phyloP scores from a whole-genome alignment of 2,888 invertebrate genomes.

The Xanthostigma xanthostigma region DNA sequence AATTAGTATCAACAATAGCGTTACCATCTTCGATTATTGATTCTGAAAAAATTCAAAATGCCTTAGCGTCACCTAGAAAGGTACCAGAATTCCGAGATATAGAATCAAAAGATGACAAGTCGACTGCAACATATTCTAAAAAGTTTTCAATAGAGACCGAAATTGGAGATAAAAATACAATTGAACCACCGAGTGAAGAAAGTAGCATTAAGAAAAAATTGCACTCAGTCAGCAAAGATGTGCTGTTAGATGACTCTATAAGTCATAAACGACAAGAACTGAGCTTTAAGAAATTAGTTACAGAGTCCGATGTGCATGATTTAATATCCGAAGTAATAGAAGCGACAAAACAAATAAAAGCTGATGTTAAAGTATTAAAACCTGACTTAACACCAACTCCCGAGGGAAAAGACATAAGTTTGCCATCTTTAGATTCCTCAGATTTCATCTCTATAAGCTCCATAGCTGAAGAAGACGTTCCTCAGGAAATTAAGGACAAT shows the following conservation, averaged over 20 bases:
- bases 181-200: not conserved
- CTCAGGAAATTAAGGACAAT: no score
- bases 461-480: no score
- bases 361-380: slow-evolving; percentile 32
- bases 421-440: slow-evolving; percentile 15
- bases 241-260: not conserved
- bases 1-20: no score
- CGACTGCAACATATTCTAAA: not conserved
- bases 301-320: slow-evolving; percentile 22
- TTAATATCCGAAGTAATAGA: slow-evolving; percentile 32
- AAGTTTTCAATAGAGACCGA: not conserved
- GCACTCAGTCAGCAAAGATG: not conserved
- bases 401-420: slow-evolving; percentile 26
- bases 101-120: no score
- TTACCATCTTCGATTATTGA: no score
- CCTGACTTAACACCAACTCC: slow-evolving; percentile 37
- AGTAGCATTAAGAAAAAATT: not conserved
- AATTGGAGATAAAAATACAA: not conserved
- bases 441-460: no score
- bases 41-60: no score
- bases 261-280: slow-evolving; percentile 5
- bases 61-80: no score
- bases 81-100: no score
- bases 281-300: slow-evolving; percentile 4
- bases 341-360: slow-evolving; percentile 31